Base-by-base conservation (phyloP, 2,113 vertebrate genomes). In the Perca schrenkii region DNA sequence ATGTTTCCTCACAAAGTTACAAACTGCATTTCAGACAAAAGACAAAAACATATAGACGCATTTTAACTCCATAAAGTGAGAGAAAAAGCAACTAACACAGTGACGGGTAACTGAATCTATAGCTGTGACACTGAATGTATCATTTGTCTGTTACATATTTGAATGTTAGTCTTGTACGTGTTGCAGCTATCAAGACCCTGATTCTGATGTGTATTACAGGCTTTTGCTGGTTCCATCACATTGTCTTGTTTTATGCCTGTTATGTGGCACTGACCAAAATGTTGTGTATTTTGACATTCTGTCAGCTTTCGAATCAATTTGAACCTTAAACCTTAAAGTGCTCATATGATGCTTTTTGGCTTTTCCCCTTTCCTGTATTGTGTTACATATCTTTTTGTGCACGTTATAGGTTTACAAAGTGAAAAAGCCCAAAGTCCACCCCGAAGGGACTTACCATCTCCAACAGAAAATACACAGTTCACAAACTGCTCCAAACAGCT, bases 231-330 rank as follows among this genome's bases (percentile, higher is more conserved):
- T 75, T 83, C 88, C 94, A 94, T 94, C 91, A 80, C 79, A 79
- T 92, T 87, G 93, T 95, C 94, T 90, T 90, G 92, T 91, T 93
- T 85, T 93, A 90, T 93, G 82, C 87, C 90, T 94, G 92, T 95
- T 89, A 49, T 36, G 90, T 90, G 90, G 73, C 93, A 90, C 90
- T 86, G 92, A 92, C 83, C 94, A 94, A 96, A 94, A 88, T 86
- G 31, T 64, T 54, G 64, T 40, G 47, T 77, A 74, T 19, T 25
- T 34, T 28, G 61, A 62, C 17, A 40, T 36, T 40, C 4, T 8
- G 7, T 22, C 61, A 36, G 22, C 14, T 65, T 22, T 31, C 10
- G 1, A 54, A 15, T 54, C 12, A 12, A 53, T 58, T 40, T 52
- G 5, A 73, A 8, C 7, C 15, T 31, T 8, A 4, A 13, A n/a